Conservation (phyloP, 2,797 vertebrate species). For the Mus spretus region DNA sequence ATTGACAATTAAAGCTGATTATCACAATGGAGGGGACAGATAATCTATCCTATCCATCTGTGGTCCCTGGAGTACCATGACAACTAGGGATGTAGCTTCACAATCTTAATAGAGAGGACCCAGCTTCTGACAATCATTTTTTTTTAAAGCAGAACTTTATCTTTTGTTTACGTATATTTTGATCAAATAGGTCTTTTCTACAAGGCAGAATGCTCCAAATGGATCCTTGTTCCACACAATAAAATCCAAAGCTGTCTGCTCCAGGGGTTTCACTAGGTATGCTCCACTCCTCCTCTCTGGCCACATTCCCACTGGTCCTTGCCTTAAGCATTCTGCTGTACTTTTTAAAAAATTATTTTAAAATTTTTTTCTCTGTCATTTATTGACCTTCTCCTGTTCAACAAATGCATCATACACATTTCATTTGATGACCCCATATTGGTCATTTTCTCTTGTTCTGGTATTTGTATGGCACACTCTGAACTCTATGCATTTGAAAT, state of each 20-base stretch:
- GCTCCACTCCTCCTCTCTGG: neutral
- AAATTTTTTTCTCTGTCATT: neutral
- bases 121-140: neutral
- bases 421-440: neutral
- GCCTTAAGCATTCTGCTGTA: neutral
- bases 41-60: too few species aligned
- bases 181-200: neutral
- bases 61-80: neutral
- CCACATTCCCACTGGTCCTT: neutral
- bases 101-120: neutral
- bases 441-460: neutral
- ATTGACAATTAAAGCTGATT: neutral
- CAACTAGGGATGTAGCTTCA: neutral
- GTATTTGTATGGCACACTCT: neutral
- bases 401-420: neutral
- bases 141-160: neutral
- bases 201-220: neutral
- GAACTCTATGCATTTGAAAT: neutral
- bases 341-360: neutral
- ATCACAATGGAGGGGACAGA: neutral
- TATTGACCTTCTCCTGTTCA: slow-evolving; percentile 1
- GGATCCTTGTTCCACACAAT: neutral
- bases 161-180: neutral
- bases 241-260: neutral
- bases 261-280: neutral